phyloP scores from a whole-genome alignment of 2,113 vertebrate species.

The Mohoua ochrocephala region DNA sequence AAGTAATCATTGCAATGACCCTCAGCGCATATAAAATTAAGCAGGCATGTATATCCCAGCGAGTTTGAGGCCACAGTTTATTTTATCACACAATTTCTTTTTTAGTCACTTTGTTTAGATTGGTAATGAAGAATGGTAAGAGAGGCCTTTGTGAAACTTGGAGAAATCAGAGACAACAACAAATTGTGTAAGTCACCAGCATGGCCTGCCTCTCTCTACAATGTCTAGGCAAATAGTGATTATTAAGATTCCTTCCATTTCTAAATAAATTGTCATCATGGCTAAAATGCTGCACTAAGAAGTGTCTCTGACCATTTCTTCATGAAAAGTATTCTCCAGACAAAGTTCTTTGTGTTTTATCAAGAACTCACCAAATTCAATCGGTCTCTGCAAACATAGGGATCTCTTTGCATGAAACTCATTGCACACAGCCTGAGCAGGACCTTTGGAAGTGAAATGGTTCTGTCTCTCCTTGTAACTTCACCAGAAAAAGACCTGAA shows the following conservation, averaged over 20 bases:
- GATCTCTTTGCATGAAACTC: not conserved
- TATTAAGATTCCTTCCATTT: not conserved
- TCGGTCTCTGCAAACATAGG: not conserved
- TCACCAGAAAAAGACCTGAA: not conserved
- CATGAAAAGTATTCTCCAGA: not conserved
- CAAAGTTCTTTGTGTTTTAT: not conserved
- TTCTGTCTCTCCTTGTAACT: not conserved
- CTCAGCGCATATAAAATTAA: not conserved
- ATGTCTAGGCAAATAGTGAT: not conserved
- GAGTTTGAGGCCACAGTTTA: not conserved
- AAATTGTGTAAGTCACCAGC: not conserved
- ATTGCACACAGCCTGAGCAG: not conserved
- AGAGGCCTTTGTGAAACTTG: not conserved
- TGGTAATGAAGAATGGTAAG: not conserved
- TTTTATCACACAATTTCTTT: not conserved
- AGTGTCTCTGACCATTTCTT: not conserved
- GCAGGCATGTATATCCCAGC: not conserved
- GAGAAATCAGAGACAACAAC: not conserved
- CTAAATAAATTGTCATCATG: not conserved
- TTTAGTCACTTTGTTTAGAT: not conserved
- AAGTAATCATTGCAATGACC: not conserved
- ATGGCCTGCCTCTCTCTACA: not conserved
- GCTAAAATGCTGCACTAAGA: not conserved
- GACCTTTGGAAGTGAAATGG: not conserved
- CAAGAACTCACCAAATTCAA: accelerated